These are phyloP conservation scores for Margarornis squamiger DNA, from an alignment of 2,797 vertebrate species.

Conservation along the genomic window DNA sequence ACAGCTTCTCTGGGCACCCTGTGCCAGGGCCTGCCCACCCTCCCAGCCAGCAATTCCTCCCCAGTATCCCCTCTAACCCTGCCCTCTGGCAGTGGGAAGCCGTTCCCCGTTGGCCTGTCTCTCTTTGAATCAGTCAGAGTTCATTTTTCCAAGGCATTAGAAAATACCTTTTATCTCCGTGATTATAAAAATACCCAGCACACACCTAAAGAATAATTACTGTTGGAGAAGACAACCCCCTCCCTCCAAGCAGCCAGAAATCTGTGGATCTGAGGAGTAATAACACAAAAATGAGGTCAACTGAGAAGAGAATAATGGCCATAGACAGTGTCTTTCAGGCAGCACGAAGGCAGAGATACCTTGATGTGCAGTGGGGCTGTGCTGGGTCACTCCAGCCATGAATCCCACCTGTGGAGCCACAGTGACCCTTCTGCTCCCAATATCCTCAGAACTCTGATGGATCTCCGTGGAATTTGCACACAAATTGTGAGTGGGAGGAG, in stretches of 20 bases:
- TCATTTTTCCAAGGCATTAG: not conserved
- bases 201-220: not conserved
- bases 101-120: not conserved
- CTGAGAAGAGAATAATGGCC: rapidly evolving
- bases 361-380: not conserved
- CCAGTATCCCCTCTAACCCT: too few relatives aligned
- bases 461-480: not conserved
- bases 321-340: not conserved
- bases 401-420: rapidly evolving
- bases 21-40: too few relatives aligned
- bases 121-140: not conserved
- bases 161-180: not conserved
- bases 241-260: not conserved
- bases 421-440: not conserved
- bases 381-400: not conserved
- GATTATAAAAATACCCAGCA: not conserved
- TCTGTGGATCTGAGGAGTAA: not conserved
- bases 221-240: not conserved
- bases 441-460: rapidly evolving
- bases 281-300: not conserved
- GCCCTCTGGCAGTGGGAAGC: too few relatives aligned
- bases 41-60: too few relatives aligned
- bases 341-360: not conserved
- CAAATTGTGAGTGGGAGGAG: rapidly evolving
- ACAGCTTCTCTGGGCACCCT: too few relatives aligned